phyloP scores from a whole-genome alignment of 2,113 vertebrate species.

The Apaloderma vittatum region DNA sequence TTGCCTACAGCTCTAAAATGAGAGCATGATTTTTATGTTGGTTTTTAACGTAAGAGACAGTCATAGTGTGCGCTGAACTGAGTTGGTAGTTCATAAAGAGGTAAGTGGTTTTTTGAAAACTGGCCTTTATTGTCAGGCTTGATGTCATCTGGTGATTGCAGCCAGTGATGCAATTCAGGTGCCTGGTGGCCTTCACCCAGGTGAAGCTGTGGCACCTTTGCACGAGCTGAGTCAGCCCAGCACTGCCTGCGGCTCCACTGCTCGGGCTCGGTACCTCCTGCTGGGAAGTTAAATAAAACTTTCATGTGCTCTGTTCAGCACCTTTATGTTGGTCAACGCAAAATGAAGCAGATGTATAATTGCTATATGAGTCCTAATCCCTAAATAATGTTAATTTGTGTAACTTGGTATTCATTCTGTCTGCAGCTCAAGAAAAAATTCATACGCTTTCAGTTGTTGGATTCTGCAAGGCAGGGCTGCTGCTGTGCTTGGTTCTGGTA shows the following conservation, averaged over 20 bases:
- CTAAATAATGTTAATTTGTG: not conserved
- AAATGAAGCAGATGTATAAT: not conserved
- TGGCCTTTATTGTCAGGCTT: not conserved
- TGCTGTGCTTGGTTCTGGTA: not conserved
- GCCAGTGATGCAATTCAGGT: not conserved
- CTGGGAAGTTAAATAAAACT: not conserved
- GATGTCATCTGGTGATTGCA: not conserved
- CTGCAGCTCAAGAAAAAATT: rapidly evolving
- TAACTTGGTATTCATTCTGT: not conserved
- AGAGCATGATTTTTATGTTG: not conserved
- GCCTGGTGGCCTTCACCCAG: not conserved
- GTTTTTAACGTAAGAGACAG: not conserved
- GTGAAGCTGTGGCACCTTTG: not conserved
- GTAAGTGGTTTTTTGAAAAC: not conserved
- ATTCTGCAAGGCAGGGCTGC: not conserved
- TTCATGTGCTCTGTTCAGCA: not conserved
- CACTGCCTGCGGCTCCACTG: not conserved
- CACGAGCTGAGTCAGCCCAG: not conserved
- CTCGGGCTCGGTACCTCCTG: not conserved
- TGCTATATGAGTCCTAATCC: not conserved
- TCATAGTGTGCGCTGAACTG: not conserved
- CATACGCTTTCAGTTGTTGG: rapidly evolving
- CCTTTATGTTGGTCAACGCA: not conserved
- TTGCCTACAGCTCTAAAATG: not conserved
- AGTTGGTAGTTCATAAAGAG: not conserved